Percentiles rank a stretch among this genome's conserved stretches.
Evolutionary conservation across 1,140 invertebrate genomes (phyloP).

Genomic region (Drosophila fuyamai): DNA sequence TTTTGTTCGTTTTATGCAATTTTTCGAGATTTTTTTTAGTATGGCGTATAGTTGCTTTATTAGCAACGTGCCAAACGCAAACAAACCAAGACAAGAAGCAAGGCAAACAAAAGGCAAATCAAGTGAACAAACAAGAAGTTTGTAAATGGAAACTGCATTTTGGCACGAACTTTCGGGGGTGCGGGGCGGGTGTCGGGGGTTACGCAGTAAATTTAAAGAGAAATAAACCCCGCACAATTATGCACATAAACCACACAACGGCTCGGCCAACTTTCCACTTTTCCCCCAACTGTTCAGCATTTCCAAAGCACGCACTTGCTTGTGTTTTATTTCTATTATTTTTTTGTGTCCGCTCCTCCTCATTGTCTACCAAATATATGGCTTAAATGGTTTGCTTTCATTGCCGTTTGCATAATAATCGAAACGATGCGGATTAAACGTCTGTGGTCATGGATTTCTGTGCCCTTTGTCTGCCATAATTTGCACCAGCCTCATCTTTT

Average conservation of each 20-base stretch:
- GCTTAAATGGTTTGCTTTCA: constrained; percentile 35
- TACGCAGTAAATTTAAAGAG: constrained; percentile 53
- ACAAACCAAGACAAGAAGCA: constrained; percentile 28
- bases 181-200: constrained; percentile 6
- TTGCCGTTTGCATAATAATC: constrained; percentile 53
- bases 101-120: constrained; percentile 47
- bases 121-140: constrained; percentile 50
- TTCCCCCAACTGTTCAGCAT: constrained; percentile 39
- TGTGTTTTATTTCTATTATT: constrained; percentile 30
- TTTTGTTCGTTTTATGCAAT: constrained; percentile 32
- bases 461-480: constrained; percentile 39
- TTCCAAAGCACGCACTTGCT: constrained; percentile 71
- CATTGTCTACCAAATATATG: constrained; percentile 60
- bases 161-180: constrained; percentile 52
- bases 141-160: constrained; percentile 65
- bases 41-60: constrained; percentile 42
- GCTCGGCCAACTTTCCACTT: constrained; percentile 59
- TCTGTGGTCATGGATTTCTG: constrained; percentile 50
- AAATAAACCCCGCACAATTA: constrained; percentile 53
- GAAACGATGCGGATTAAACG: constrained; percentile 31
- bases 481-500: constrained; percentile 10
- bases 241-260: constrained; percentile 54
- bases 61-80: constrained; percentile 47
- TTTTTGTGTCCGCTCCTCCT: constrained; percentile 1
- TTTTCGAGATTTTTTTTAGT: constrained; percentile 12